Base-by-base conservation (phyloP, 2,888 invertebrate genomes). In the Corythucha ciliata region DNA sequence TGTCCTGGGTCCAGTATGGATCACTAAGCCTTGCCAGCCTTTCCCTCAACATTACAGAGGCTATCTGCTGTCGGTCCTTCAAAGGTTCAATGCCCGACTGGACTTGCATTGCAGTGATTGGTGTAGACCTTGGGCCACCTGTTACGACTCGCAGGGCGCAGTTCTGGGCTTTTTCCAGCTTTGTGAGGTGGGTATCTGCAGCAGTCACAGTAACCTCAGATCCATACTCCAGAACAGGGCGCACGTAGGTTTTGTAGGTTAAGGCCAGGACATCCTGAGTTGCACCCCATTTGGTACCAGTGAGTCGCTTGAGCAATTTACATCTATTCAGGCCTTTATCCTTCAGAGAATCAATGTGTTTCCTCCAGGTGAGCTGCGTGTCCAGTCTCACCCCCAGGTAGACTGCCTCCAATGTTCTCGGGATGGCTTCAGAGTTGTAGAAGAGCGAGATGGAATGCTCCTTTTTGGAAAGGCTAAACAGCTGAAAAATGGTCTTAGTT, bases 231-330 rank as follows among this genome's bases (percentile, higher is more conserved):
- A 41, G 12, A 25, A 10, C 3, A 39, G 39, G 39, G 3, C 39
- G 39, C 18, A 39, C 21, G 4, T 39, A 39, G 18, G 39, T 39
- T 39, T 39, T 39, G 16, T 20, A 39, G 39, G 39, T 39, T 20
- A 39, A 16, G 34, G 34, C 34, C 34, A 34, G 34, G 34, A 34
- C 34, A 34, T 34, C 34, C 34, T 34, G 34, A 34, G 34, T 34
- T 34, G 34, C 34, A 34, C 34, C 34, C 34, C 34, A 34, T 34
- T 34, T 34, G 34, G 34, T 34, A 34, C 34, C 34, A 34, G 34
- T 34, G 34, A 34, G 34, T 34, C 34, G 34, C 34, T 34, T 34
- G 34, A 34, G 34, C 34, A 34, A 34, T 34, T 34, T 34, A 34
- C 34, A 34, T 34, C 34, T 34, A 34, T 34, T 34, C 34, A 34